Evolutionary conservation across 2,888 invertebrate species (phyloP).

Genomic region (Chymomyza procnemis): DNA sequence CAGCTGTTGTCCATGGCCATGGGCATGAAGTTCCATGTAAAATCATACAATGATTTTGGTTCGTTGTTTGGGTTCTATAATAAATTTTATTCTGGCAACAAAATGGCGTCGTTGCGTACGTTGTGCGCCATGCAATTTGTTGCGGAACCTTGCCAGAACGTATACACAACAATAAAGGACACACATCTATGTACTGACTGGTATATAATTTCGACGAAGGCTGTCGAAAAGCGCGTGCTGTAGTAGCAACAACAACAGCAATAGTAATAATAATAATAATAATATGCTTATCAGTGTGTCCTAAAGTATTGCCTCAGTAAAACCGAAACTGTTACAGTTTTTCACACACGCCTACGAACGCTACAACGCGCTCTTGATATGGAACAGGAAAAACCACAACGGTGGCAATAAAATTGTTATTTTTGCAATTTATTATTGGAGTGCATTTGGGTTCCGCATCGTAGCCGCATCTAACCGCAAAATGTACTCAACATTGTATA

Average conservation of each 20-base stretch:
- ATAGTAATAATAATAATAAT: constrained; percentile 63
- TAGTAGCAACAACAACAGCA: neutral
- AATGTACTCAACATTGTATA: constrained; percentile 59
- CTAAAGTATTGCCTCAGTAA: constrained; percentile 47
- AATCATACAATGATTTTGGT: constrained; percentile 15
- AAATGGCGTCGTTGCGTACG: constrained; percentile 36
- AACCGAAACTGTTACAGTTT: constrained; percentile 1
- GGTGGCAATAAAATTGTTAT: constrained; percentile 67
- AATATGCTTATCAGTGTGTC: constrained; percentile 70
- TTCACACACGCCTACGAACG: constrained; percentile 14
- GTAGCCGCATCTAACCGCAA: constrained; percentile 39
- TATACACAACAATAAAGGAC: constrained; percentile 6
- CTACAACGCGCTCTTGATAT: neutral
- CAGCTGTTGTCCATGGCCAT: neutral
- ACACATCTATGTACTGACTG: neutral
- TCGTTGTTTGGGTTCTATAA: constrained; percentile 31
- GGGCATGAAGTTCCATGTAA: constrained; percentile 7
- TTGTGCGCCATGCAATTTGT: neutral
- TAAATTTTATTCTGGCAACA: constrained; percentile 55
- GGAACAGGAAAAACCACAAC: constrained; percentile 46
- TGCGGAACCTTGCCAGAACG: neutral
- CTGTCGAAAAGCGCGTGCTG: neutral
- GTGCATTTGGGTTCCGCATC: constrained; percentile 63
- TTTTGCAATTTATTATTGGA: constrained; percentile 73
- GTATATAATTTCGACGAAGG: neutral